Evolutionary conservation across 2,797 vertebrate species (phyloP).

Genomic region (Tauraco hartlaubi): DNA sequence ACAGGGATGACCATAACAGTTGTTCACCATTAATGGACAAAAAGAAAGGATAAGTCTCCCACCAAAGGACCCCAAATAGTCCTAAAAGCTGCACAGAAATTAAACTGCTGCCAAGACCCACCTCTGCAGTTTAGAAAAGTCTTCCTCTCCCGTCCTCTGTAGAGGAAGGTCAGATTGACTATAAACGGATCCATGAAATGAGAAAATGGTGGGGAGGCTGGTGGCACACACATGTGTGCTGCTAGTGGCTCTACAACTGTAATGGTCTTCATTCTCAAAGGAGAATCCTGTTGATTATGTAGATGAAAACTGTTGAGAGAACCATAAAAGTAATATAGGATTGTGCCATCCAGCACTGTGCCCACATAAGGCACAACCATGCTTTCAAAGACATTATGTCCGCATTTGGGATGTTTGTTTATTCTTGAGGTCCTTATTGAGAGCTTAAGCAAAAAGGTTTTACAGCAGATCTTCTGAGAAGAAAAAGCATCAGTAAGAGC

Average conservation of each 20-base stretch:
- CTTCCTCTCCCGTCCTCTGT: background rate
- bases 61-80: background rate
- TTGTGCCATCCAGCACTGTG: background rate
- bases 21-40: background rate
- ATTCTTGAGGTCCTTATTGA: background rate
- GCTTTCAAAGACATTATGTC: background rate
- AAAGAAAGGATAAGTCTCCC: background rate
- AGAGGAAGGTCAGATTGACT: background rate
- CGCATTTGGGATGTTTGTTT: background rate
- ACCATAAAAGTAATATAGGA: background rate
- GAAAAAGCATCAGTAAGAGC: background rate
- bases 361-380: fast-evolving
- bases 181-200: background rate
- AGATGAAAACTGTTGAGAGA: background rate
- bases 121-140: background rate
- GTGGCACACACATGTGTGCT: fast-evolving
- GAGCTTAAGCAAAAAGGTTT: background rate
- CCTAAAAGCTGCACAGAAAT: background rate
- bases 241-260: background rate
- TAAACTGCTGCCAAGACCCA: background rate
- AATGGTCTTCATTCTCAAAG: background rate
- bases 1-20: background rate
- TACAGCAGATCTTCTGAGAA: background rate
- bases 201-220: background rate
- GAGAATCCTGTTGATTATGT: background rate